Evolutionary conservation across 1,140 invertebrate genomes (phyloP).

Genomic region (Cephus cinctus): DNA sequence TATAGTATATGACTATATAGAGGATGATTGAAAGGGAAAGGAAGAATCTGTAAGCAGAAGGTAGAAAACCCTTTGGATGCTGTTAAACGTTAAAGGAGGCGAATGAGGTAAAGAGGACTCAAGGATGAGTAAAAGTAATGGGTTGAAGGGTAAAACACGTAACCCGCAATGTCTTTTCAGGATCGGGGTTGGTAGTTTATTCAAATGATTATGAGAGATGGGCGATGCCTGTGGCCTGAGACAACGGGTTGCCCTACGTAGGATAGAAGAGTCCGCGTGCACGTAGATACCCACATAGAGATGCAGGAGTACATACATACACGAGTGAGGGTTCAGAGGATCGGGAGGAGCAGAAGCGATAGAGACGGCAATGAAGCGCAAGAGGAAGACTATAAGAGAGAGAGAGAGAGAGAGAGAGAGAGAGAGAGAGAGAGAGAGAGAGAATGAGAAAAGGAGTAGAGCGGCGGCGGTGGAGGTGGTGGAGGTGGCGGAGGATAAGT

Average conservation of each 20-base stretch:
- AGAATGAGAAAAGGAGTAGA: not conserved
- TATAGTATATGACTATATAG: too few species aligned
- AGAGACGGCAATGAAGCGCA: not conserved
- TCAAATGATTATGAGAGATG: constrained; percentile 21
- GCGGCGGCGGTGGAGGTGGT: not conserved
- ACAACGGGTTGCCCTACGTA: constrained; percentile 4
- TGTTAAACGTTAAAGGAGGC: too few species aligned
- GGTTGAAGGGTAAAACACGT: not conserved
- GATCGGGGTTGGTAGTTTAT: constrained; percentile 26
- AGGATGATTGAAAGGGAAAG: not conserved
- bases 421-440: not conserved
- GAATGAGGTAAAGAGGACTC: too few species aligned
- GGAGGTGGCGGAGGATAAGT: too few species aligned
- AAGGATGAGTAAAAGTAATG: too few species aligned
- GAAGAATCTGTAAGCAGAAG: too few species aligned
- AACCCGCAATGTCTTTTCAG: not conserved
- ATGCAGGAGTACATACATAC: too few species aligned
- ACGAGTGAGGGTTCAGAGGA: too few species aligned
- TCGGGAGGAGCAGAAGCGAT: too few species aligned
- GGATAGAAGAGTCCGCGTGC: not conserved
- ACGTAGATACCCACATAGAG: not conserved
- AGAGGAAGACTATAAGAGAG: not conserved
- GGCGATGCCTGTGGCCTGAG: constrained; percentile 20
- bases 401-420: constrained; percentile 2
- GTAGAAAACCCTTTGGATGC: too few species aligned